Base-by-base conservation (phyloP, 2,113 vertebrate genomes). In the Phylloscopus trochiloides region DNA sequence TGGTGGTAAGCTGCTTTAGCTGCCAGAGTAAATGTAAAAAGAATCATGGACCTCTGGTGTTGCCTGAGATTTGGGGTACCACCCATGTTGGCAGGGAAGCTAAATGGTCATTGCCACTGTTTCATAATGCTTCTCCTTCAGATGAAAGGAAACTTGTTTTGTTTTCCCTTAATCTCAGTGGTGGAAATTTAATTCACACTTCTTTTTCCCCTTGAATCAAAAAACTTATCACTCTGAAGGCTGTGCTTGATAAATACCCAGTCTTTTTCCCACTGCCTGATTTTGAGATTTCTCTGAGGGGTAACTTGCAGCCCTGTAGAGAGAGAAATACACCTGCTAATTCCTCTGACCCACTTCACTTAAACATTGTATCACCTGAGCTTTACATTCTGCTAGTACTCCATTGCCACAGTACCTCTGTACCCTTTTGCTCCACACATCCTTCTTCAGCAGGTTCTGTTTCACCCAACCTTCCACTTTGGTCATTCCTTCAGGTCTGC, bases 271-370 rank as follows among this genome's bases (percentile, higher is more conserved):
- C 22, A 38, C 14, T 58, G 32, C 12, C 2, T 59, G n/a, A 16
- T 61, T 92, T 55, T 76, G 68, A 34, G 34, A 48, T 38, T 62
- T 59, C 47, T 73, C 14, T 85, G 43, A 14, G 26, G 15, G 17
- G 5, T 59, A 29, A 40, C 17, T 59, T 51, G 24, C 24, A 90
- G 61, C 31, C 20, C 9, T 0, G 0, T 6, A 18, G 14, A 40
- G 15, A 57, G 19, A 32, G 29, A 47, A 45, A 21, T 68, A 25
- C 6, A 12, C 5, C 16, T 74, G 1, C 20, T 81, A 47, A 14
- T 42, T 87, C 4, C n/a, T 88, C 45, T 86, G 40, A 43, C 26
- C 34, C 24, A 11, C 14, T 90, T 17, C 14, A 29, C 14, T 80
- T 83, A 34, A 88, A 61, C 47, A 45, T 16, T 55, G 28, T 32